Base-by-base conservation (phyloP, 2,888 invertebrate species). In the Allacma fusca region DNA sequence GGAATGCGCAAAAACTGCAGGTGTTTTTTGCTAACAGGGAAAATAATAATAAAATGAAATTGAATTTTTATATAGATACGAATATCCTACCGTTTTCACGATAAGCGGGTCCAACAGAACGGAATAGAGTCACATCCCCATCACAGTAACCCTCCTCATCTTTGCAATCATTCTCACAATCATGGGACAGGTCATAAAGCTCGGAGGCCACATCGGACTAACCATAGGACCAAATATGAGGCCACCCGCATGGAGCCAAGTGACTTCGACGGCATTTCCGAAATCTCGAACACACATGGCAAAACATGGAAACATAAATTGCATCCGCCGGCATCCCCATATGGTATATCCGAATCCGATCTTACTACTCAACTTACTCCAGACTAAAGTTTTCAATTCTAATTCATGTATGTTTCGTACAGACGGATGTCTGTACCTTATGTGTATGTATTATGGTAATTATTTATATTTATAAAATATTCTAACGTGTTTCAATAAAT, bases 61-160 rank as follows among this genome's bases (percentile, higher is more conserved):
- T 34, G 4, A 9, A 34, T 34, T 4, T 34, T 34, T 34, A 9
- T 34, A 7, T 34, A 81, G 81, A 73, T 79, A 24, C 78, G 81
- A 75, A 78, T 80, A 62, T 81, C 81, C 9, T 80, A 77, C 75
- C 79, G 80, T 26, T 80, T 79, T 67, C 80, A 77, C 68, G 80
- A 80, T 19, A 65, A 24, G 16, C 72, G 81, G 34, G 24, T 43
- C 2, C 65, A 65, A 26, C 62, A 44, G 67, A 75, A 75, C 65
- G 75, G 75, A 23, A 28, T 73, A 0, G 73, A 73, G 40, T 24
- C 43, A 12, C 26, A 43, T 26, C 2, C 23, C 43, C 40, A 40
- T 19, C 40, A 65, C 16, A 75, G 19, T 16, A 64, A 34, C 43
- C 21, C 16, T 28, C 28, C 50, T 19, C 50, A 50, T 16, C 50